phyloP scores from a whole-genome alignment of 2,888 invertebrate species.

The Trilocha varians region DNA sequence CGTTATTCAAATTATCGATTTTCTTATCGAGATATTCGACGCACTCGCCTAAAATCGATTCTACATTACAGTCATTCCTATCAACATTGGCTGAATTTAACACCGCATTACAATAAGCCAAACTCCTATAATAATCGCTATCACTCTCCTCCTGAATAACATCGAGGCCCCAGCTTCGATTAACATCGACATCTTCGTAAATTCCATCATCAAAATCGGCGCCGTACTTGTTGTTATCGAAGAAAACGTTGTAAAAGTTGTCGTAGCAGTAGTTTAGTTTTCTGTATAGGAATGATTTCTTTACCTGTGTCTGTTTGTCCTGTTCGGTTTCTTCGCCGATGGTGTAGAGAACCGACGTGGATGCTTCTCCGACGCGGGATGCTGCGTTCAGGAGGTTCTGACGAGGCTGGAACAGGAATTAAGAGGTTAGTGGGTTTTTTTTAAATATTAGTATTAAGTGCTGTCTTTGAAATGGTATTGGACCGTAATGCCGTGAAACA shows the following conservation, averaged over 20 bases:
- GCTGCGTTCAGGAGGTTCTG: constrained; percentile 96
- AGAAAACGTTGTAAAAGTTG: constrained; percentile 64
- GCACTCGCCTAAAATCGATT: constrained; percentile 39
- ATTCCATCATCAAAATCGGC: constrained; percentile 49
- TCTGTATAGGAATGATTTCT: constrained; percentile 56
- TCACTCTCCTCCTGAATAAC: constrained; percentile 66
- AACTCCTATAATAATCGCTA: constrained; percentile 61
- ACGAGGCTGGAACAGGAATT: constrained; percentile 76
- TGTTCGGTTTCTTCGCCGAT: constrained; percentile 93
- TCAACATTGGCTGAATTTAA: constrained; percentile 16
- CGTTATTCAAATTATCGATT: constrained; percentile 1
- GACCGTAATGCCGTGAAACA: no score
- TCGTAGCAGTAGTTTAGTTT: constrained; percentile 67
- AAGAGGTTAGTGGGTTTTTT: neutral
- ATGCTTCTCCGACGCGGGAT: constrained; percentile 96
- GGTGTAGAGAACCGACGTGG: constrained; percentile 92
- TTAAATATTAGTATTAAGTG: neutral
- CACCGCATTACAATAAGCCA: constrained; percentile 52
- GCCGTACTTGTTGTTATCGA: constrained; percentile 42
- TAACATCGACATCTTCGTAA: constrained; percentile 53
- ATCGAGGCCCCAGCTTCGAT: constrained; percentile 46
- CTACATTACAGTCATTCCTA: constrained; percentile 24
- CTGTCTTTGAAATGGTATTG: no score
- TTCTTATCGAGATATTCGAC: constrained; percentile 16
- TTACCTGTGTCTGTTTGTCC: constrained; percentile 83